A percentile compares a stretch with the other conserved stretches of the same genome.
These are phyloP conservation scores for Bicyclus anynana DNA, from an alignment of 1,140 invertebrate species.

Conservation along the genomic window DNA sequence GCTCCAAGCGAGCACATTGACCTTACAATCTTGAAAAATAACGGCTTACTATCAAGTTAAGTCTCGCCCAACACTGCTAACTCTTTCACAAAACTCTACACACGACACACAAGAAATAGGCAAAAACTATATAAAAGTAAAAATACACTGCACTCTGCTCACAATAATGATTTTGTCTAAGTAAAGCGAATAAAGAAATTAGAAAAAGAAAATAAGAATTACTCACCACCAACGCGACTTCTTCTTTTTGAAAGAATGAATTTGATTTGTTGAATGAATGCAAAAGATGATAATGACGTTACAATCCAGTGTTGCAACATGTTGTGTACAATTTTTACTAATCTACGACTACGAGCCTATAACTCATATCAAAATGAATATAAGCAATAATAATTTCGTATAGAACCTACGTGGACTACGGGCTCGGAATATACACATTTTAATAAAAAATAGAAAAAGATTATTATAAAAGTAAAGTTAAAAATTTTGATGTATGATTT, in stretches of 20 bases:
- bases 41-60: conserved; percentile 41
- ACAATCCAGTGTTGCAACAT: conserved; percentile 18
- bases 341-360: too few relatives aligned
- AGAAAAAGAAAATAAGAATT: conserved; percentile 22
- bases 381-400: too few relatives aligned
- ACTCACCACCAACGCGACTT: conserved; percentile 46
- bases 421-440: too few relatives aligned
- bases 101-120: background rate
- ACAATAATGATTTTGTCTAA: background rate
- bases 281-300: conserved; percentile 23
- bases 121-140: background rate
- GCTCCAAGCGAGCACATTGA: conserved; percentile 50
- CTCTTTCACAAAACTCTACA: background rate
- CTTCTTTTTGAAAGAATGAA: conserved; percentile 51
- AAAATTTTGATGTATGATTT: too few relatives aligned
- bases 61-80: conserved; percentile 18
- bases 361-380: too few relatives aligned
- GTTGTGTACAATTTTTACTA: conserved; percentile 3
- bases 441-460: too few relatives aligned
- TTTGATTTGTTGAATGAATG: conserved; percentile 17
- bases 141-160: background rate
- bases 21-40: conserved; percentile 72
- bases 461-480: too few relatives aligned
- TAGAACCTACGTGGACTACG: too few relatives aligned
- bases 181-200: background rate